Conservation (phyloP, 2,797 vertebrate species). For the Pantherophis vulpinus region DNA sequence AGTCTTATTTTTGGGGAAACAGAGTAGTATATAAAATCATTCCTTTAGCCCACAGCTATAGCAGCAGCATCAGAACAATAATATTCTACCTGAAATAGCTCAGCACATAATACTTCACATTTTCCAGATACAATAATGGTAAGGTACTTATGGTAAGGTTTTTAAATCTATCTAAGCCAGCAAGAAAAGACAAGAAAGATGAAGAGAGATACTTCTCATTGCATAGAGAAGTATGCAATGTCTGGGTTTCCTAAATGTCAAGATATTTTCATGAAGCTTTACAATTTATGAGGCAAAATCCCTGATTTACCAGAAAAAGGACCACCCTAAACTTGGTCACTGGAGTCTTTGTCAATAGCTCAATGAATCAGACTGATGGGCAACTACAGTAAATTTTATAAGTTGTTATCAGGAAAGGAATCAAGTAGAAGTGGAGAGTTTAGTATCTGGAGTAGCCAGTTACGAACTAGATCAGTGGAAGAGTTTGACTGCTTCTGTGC, state of each 20-base stretch:
- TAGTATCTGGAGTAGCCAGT: slow-evolving; percentile 42
- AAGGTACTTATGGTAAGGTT: neutral
- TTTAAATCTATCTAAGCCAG: neutral
- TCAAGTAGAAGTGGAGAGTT: slow-evolving; percentile 41
- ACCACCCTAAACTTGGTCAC: neutral
- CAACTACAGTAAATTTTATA: neutral
- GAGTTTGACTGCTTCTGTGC: slow-evolving; percentile 38
- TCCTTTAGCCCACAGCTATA: neutral
- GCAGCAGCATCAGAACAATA: neutral
- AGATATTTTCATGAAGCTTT: neutral
- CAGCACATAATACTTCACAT: neutral
- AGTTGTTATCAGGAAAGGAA: slow-evolving; percentile 31
- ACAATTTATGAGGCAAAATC: neutral
- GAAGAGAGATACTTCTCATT: neutral
- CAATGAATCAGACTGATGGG: slow-evolving; percentile 5
- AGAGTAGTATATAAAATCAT: neutral
- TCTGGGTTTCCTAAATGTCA: neutral
- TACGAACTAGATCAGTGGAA: slow-evolving; percentile 26
- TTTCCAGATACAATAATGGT: neutral
- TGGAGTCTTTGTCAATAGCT: neutral
- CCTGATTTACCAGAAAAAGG: accelerated
- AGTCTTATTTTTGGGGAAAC: too few relatives aligned
- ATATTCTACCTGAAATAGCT: neutral
- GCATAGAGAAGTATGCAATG: neutral
- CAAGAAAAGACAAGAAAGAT: neutral